Conservation (phyloP, 1,140 invertebrate species). For the Amyelois transitella region DNA sequence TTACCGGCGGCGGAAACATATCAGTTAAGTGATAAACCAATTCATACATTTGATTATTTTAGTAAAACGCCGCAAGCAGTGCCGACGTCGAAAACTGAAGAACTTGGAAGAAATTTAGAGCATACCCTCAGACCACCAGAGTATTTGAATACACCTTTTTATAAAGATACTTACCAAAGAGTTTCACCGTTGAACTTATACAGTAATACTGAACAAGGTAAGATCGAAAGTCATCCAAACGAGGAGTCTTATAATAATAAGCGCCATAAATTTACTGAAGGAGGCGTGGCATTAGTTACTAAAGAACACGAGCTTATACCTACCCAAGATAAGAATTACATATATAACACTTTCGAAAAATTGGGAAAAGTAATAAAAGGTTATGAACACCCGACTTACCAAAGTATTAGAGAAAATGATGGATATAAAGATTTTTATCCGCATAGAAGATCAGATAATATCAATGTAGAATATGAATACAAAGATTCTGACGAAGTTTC, state of each 20-base stretch:
- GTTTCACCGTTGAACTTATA: background rate
- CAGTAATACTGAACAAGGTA: background rate
- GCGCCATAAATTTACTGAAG: background rate
- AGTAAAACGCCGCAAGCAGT: conserved; percentile 54
- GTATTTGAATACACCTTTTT: conserved; percentile 2
- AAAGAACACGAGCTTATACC: background rate
- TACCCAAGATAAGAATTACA: conserved; percentile 12
- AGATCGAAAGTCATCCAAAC: background rate
- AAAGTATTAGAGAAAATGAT: conserved; percentile 2
- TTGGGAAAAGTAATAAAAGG: conserved; percentile 26
- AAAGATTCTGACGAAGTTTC: background rate
- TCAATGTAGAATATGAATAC: background rate
- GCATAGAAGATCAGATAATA: background rate
- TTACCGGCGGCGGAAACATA: conserved; percentile 41
- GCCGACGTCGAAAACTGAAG: conserved; percentile 35
- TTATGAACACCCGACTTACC: conserved; percentile 19
- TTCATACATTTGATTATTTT: conserved; percentile 64
- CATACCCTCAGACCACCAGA: conserved; percentile 11
- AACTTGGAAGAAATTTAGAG: conserved; percentile 36
- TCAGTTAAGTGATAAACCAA: conserved; percentile 37
- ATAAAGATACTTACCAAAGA: background rate
- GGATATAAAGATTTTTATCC: background rate
- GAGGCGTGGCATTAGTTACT: background rate
- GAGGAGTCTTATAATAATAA: background rate
- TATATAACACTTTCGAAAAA: conserved; percentile 26